These are phyloP conservation scores for Drosophila ezoana DNA, from an alignment of 2,888 invertebrate genomes.

Conservation along the genomic window DNA sequence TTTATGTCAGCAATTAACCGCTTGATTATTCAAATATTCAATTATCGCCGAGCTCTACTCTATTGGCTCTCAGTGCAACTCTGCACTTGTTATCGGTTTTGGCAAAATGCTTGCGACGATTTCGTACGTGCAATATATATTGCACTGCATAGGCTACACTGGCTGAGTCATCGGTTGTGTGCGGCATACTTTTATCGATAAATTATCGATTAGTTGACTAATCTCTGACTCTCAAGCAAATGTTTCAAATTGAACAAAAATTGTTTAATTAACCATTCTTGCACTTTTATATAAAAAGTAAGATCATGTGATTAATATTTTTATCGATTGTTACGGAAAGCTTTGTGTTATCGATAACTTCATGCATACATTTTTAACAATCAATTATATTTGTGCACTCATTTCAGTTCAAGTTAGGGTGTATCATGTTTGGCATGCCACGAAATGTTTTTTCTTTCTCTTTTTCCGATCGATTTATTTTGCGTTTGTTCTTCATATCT, in stretches of 20 bases:
- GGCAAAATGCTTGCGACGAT: not conserved
- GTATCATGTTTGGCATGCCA: not conserved
- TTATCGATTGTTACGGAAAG: not conserved
- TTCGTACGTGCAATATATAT: not conserved
- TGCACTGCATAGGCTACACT: not conserved
- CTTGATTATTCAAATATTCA: not conserved
- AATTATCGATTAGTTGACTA: slow-evolving; percentile 2
- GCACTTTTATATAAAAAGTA: too few species aligned
- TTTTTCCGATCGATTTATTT: slow-evolving; percentile 1
- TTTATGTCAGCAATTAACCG: slow-evolving; percentile 9
- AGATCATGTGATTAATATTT: not conserved
- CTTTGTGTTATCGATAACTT: not conserved
- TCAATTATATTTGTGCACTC: not conserved
- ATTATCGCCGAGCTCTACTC: not conserved
- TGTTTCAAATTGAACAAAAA: too few species aligned
- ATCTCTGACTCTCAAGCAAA: too few species aligned
- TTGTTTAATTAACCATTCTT: too few species aligned
- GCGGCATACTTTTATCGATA: slow-evolving; percentile 9
- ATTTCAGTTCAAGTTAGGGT: not conserved
- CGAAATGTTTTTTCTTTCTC: not conserved
- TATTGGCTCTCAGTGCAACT: not conserved
- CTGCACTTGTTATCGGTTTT: slow-evolving; percentile 6
- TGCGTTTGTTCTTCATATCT: not conserved
- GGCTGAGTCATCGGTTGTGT: not conserved
- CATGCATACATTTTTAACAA: not conserved